These are phyloP conservation scores for Drosophila asahinai DNA, from an alignment of 1,140 invertebrate genomes.

Conservation along the genomic window DNA sequence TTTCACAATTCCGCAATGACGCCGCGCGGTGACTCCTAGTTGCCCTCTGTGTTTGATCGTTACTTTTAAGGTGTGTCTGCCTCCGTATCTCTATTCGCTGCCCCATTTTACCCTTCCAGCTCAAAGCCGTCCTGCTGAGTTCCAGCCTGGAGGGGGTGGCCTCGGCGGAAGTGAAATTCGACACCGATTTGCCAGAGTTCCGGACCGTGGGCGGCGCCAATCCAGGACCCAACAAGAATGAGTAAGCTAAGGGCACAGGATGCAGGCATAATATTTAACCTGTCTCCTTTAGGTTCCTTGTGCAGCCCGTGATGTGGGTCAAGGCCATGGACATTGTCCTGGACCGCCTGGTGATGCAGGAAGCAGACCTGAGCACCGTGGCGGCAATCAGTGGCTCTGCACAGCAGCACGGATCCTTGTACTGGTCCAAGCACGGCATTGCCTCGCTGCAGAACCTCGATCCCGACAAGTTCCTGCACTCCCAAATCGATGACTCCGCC, in stretches of 20 bases:
- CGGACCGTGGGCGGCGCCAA: conserved; percentile 78
- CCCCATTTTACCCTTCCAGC: conserved; percentile 87
- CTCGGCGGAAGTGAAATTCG: conserved; percentile 94
- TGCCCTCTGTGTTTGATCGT: conserved; percentile 68
- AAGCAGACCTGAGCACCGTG: conserved; percentile 93
- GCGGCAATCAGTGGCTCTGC: conserved; percentile 94
- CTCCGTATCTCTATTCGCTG: conserved; percentile 20
- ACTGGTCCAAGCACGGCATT: conserved; percentile 93
- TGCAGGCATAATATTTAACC: neutral
- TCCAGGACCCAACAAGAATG: conserved; percentile 87
- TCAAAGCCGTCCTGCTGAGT: conserved; percentile 95
- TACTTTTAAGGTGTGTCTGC: conserved; percentile 70
- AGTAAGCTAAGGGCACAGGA: conserved; percentile 46
- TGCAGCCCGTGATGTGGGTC: conserved; percentile 96
- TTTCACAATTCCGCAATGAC: conserved; percentile 48
- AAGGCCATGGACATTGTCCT: conserved; percentile 97
- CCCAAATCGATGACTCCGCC: conserved; percentile 90
- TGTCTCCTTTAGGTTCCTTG: conserved; percentile 84
- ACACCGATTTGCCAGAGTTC: conserved; percentile 95
- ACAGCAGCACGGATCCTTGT: conserved; percentile 99
- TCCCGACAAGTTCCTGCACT: conserved; percentile 91
- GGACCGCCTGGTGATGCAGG: conserved; percentile 92
- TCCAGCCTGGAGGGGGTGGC: conserved; percentile 90
- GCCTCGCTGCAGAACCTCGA: conserved; percentile 89
- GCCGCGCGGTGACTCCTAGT: conserved; percentile 52